A percentile compares a stretch with the other conserved stretches of the same genome.
These are phyloP conservation scores for Hypomecis atomaria DNA, from an alignment of 2,888 invertebrate species.

Conservation along the genomic window DNA sequence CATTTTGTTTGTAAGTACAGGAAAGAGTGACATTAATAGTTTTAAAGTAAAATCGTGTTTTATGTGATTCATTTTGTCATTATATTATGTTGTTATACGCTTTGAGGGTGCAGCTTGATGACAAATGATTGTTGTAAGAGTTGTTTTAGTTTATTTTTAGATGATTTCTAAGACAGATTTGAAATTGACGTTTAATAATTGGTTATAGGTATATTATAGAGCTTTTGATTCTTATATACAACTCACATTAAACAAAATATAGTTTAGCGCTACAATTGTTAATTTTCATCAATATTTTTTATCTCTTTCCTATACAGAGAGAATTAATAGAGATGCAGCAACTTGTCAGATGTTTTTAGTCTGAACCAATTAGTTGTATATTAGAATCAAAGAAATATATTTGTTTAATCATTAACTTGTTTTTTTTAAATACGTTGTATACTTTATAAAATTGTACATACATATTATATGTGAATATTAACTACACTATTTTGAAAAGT, in stretches of 20 bases:
- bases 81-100: constrained; percentile 40
- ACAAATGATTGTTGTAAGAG: constrained; percentile 13
- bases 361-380: too few species aligned
- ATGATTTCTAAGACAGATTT: not conserved
- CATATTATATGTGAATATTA: not conserved
- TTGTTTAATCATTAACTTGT: not conserved
- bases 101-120: constrained; percentile 43
- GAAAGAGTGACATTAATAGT: not conserved
- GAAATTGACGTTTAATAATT: not conserved
- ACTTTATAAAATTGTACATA: not conserved
- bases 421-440: not conserved
- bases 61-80: not conserved
- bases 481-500: not conserved
- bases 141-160: constrained; percentile 1
- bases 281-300: too few species aligned
- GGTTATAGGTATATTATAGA: too few species aligned
- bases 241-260: too few species aligned
- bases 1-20: too few species aligned
- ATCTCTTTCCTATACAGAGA: too few species aligned
- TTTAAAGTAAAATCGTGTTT: not conserved
- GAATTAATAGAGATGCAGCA: too few species aligned
- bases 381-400: not conserved
- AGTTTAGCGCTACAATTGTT: too few species aligned
- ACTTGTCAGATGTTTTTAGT: too few species aligned
- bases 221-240: too few species aligned